Base-by-base conservation (phyloP, 2,113 vertebrate genomes). In the Clarias macrocephalus region DNA sequence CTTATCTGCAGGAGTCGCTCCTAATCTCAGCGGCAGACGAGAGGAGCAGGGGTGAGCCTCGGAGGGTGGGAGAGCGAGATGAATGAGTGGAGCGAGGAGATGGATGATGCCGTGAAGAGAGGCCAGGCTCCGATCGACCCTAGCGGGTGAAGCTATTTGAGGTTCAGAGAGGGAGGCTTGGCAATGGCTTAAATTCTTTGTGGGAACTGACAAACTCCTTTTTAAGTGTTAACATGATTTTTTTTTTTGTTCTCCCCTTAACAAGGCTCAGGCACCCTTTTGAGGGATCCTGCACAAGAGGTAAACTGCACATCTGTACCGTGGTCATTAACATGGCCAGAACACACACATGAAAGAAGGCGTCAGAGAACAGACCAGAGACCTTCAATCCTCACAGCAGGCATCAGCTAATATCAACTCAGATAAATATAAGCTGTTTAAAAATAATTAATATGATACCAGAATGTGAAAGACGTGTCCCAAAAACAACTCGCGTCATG, bases 1-100 rank as follows among this genome's bases (percentile, higher is more conserved):
- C 94, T 93, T 88, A 90, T 92, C 90, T 70, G 87, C 80, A 82
- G 92, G 88, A 77, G 76, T 89, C 88, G 91, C 88, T 88, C 89
- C 73, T 89, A 95, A 93, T 93, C 88, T 89, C 88, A 88, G 70
- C 88, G 86, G 91, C 79, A 88, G 57, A 68, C 75, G 72, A 89
- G 88, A 91, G 91, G 90, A 94, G 94, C 89, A 73, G 86, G 73
- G 84, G 80, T 91, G 92, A 77, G 66, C 54, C 70, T 63, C 68
- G 5, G 37, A 56, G 81, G 85, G 88, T 82, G 85, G 88, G 82
- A 81, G 73, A 87, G 82, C 30, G 76, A 90, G 89, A 90, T 86
- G 84, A 88, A 90, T 88, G 75, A 86, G 72, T 63, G 82, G 30
- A 87, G 85, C 62, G 59, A 83, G 52, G 86, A 87, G 87, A 90